Conservation (phyloP, 2,797 vertebrate genomes). For the Chaunax sp. region DNA sequence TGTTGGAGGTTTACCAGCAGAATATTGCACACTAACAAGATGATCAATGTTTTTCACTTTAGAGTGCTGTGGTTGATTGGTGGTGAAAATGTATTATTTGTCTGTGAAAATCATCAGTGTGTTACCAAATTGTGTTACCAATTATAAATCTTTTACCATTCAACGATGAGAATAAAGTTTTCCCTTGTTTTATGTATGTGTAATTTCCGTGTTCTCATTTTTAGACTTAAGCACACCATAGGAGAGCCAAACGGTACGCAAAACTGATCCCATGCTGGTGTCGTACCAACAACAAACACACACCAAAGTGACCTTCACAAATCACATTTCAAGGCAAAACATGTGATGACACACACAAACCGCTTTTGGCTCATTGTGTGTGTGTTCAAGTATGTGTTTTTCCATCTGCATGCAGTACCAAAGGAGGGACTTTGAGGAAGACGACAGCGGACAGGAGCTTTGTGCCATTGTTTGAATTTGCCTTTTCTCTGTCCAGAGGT, state of each 20-base stretch:
- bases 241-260: slow-evolving; percentile 3
- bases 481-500: slow-evolving; percentile 7
- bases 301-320: slow-evolving; percentile 53
- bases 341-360: slow-evolving; percentile 66
- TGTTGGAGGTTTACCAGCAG: too few species aligned
- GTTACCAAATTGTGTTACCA: not conserved
- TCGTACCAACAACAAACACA: slow-evolving; percentile 69
- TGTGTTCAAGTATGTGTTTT: slow-evolving; percentile 21
- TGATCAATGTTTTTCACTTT: too few species aligned
- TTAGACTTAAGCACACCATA: not conserved
- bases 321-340: slow-evolving; percentile 50
- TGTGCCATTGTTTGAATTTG: not conserved
- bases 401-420: not conserved
- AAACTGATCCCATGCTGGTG: slow-evolving; percentile 36
- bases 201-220: not conserved
- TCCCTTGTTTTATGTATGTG: not conserved
- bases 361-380: not conserved
- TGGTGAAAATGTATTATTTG: too few species aligned
- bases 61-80: too few species aligned
- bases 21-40: too few species aligned
- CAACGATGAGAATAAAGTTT: not conserved
- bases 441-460: not conserved
- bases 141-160: not conserved
- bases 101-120: too few species aligned
- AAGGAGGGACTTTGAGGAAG: slow-evolving; percentile 4